Evolutionary conservation across 2,113 vertebrate genomes (phyloP).

Genomic region (Dipodomys stephensi): DNA sequence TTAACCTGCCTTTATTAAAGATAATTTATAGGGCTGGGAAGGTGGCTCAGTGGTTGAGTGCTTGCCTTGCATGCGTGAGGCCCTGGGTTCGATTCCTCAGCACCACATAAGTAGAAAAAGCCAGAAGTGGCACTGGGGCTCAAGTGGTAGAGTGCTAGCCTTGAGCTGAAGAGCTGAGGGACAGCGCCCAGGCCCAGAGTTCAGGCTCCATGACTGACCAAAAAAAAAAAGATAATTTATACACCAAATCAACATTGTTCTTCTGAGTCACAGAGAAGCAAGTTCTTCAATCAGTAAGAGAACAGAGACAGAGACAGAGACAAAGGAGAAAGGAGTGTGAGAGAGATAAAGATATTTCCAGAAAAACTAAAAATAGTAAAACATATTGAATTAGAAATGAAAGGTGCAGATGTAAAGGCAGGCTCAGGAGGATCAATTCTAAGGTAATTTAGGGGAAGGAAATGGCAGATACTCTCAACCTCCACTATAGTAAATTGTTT

Average conservation of each 20-base stretch:
- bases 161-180: too few relatives aligned
- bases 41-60: too few relatives aligned
- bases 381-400: conserved; percentile 48
- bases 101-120: too few relatives aligned
- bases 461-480: conserved; percentile 1
- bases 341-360: conserved; percentile 27
- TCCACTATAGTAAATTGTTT: conserved; percentile 74
- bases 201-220: too few relatives aligned
- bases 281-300: conserved; percentile 50
- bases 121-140: too few relatives aligned
- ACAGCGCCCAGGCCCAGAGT: too few relatives aligned
- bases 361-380: conserved; percentile 64
- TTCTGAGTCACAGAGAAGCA: conserved; percentile 38
- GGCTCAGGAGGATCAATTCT: conserved; percentile 69
- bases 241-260: conserved; percentile 41
- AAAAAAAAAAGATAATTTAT: conserved; percentile 19
- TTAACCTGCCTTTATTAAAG: conserved; percentile 54
- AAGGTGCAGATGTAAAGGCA: conserved; percentile 73
- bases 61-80: too few relatives aligned
- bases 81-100: too few relatives aligned
- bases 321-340: neutral
- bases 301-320: too few relatives aligned
- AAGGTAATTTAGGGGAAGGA: conserved; percentile 72
- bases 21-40: neutral
- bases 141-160: too few relatives aligned